Evolutionary conservation across 2,888 invertebrate genomes (phyloP), one percentile per base, ranked within the genome.

Genomic region (Mesorhabditis spiculigera): DNA sequence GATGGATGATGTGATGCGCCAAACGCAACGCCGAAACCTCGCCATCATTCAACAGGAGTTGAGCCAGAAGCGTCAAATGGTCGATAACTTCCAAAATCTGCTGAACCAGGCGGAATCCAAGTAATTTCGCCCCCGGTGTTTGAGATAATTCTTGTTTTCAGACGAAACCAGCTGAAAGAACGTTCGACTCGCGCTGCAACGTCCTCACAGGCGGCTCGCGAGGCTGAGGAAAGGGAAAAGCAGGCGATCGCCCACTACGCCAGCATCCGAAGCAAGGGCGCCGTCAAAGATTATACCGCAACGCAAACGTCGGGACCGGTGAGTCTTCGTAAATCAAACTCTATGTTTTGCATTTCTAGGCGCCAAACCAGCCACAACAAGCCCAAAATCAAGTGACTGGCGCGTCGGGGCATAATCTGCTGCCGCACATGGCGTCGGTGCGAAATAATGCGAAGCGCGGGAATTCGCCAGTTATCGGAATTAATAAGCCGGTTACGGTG

Each of bases 401-500:
- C 28, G 28, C 28, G 28, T 28, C 28, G 28, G 28, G 28, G 28
- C 28, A 28, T 28, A 28, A 28, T 28, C 28, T 28, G 28, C 28
- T 28, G 28, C 28, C 28, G 28, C 28, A 28, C 28, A 28, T 28
- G 28, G 28, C 28, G 28, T 28, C 28, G 28, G 28, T 28, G 28
- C 28, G 28, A 28, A 28, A 28, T 28, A 28, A 28, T 28, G 28
- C 28, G 28, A 28, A 28, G 28, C 28, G 28, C 28, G 28, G 28
- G 28, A n/a, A 13, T 50, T 50, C 58, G 8, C 58, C 58, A 10
- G 58, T n/a, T 50, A 50, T 50, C n/a, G 58, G 58, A 50, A 50
- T 50, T n/a, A 50, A 50, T 50, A 10, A n/a, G n/a, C 58, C 58
- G 8, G 58, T 50, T 50, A 50, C n/a, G 58, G 58, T 50, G n/a